These are phyloP conservation scores for Babyrousa celebensis DNA, from an alignment of 2,797 vertebrate species.

Conservation along the genomic window DNA sequence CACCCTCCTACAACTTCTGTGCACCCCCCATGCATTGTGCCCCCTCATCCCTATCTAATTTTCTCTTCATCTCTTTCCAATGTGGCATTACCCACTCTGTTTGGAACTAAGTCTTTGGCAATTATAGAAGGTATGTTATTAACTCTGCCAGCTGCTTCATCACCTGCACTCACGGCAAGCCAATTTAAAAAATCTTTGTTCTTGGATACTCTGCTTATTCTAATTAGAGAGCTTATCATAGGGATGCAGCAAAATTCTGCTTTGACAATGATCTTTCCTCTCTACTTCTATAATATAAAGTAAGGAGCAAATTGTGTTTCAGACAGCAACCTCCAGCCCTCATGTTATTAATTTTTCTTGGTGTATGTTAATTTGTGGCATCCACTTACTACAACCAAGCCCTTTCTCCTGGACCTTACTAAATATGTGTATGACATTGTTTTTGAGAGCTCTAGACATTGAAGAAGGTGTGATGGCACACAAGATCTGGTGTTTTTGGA, in stretches of 20 bases:
- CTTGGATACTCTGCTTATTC: constrained; percentile 83
- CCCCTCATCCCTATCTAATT: constrained; percentile 68
- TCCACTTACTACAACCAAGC: constrained; percentile 59
- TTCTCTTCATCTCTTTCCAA: constrained; percentile 82
- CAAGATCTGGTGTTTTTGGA: neutral
- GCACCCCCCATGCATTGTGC: neutral
- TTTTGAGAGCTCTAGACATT: constrained; percentile 27
- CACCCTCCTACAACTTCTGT: constrained; percentile 26
- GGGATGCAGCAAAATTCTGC: constrained; percentile 86
- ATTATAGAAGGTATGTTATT: constrained; percentile 84
- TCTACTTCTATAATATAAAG: constrained; percentile 79
- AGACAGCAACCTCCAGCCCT: constrained; percentile 44
- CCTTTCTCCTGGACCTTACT: constrained; percentile 70
- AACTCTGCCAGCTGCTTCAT: constrained; percentile 90
- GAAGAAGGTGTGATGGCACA: neutral
- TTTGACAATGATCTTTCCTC: constrained; percentile 86
- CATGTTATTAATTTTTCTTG: constrained; percentile 73
- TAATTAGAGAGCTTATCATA: constrained; percentile 90
- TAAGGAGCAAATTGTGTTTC: constrained; percentile 67
- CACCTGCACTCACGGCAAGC: constrained; percentile 82
- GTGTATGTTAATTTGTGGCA: constrained; percentile 61
- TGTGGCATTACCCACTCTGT: constrained; percentile 78
- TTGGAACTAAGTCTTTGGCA: constrained; percentile 80
- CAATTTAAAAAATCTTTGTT: constrained; percentile 89
- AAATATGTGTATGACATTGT: constrained; percentile 52